Evolutionary conservation across 2,797 vertebrate species (phyloP), one percentile per base, ranked within the genome.

Genomic region (Acanthis flammea): DNA sequence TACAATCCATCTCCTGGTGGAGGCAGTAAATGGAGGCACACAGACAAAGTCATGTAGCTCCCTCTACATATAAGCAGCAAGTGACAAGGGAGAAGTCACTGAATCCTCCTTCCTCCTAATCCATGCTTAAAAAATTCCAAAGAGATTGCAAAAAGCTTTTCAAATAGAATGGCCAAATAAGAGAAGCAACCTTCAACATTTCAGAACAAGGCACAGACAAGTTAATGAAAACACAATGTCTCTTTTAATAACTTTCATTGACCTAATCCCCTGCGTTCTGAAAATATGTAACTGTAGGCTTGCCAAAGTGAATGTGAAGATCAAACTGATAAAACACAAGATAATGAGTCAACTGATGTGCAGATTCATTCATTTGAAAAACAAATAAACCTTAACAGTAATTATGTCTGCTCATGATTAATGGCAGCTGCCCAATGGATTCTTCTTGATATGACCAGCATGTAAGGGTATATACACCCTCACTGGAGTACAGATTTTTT

Each of bases 321-420:
- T 71, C 33, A 66, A 86, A 74, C 75, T 61, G 78, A 58, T 91
- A 89, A 71, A 27, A 53, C 30, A 60, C 6, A 79, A 81, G 71
- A 87, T 76, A 86, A 91, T 39, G 33, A 94, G 33, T 35, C 75
- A 87, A 48, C 1, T 71, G 78, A 86, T 57, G 63, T 42, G 44
- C 45, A 91, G 25, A 82, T 81, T 78, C 55, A 90, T 91, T 67
- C 28, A 77, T 74, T 24, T 80, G 72, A 60, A 90, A 92, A 92
- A 89, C 48, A 87, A 93, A 95, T 42, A 94, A 95, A 86, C 45
- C n/a, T 76, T 82, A 90, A 83, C 45, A 76, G 68, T 16, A 89
- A 88, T 88, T 91, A 86, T 4, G 3, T 77, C 61, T 77, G 45
- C 24, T 57, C 19, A 28, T 74, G 61, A 96, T 81, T 93, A 88